Percentiles rank a stretch among this genome's conserved stretches.
These are phyloP conservation scores for Acestrorhynchus altus DNA, from an alignment of 2,797 vertebrate species.

Conservation along the genomic window DNA sequence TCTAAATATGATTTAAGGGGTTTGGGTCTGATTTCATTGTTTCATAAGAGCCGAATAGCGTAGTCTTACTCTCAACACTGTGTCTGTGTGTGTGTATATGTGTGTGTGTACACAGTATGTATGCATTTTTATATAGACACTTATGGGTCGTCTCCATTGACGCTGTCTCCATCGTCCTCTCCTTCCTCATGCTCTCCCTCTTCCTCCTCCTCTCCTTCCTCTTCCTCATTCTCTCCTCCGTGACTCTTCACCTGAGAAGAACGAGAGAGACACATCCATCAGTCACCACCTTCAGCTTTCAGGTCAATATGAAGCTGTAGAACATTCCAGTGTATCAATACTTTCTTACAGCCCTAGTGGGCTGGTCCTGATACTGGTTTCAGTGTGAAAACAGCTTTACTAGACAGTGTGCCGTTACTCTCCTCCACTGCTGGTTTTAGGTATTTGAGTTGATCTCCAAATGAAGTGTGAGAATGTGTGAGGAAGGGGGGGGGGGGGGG, in stretches of 20 bases:
- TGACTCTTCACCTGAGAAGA: conserved; percentile 75
- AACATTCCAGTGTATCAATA: too few relatives aligned
- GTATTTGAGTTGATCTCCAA: too few relatives aligned
- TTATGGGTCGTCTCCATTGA: conserved; percentile 89
- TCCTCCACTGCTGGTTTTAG: too few relatives aligned
- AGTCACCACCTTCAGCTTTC: too few relatives aligned
- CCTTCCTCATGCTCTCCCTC: conserved; percentile 88
- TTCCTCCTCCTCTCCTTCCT: conserved; percentile 71
- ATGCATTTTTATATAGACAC: conserved; percentile 1
- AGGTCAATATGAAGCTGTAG: too few relatives aligned
- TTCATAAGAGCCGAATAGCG: neutral
- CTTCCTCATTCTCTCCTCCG: conserved; percentile 73
- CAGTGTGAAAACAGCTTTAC: too few relatives aligned
- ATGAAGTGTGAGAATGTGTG: too few relatives aligned
- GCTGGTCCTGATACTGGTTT: too few relatives aligned
- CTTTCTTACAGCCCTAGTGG: too few relatives aligned
- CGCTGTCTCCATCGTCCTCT: conserved; percentile 86
- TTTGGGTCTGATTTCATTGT: neutral
- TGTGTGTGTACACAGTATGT: neutral
- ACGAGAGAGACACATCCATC: neutral
- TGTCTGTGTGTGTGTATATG: conserved; percentile 7
- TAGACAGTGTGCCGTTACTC: too few relatives aligned
- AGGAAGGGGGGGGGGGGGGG: too few relatives aligned
- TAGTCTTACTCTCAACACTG: neutral
- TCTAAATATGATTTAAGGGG: neutral